These are phyloP conservation scores for Pagetopsis macropterus DNA, from an alignment of 2,797 vertebrate genomes.

Conservation along the genomic window DNA sequence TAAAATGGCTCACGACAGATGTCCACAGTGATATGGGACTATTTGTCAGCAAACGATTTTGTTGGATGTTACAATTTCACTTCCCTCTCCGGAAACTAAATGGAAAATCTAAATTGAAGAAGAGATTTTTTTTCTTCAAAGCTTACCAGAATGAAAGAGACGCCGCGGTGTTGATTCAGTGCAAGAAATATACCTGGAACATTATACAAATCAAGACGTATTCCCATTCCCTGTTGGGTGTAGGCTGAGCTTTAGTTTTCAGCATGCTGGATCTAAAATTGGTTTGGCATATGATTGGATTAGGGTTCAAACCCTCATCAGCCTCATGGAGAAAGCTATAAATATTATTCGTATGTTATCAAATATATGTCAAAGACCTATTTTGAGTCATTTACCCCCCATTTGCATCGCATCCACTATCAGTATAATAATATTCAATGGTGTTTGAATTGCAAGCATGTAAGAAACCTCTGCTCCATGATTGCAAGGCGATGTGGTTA, in stretches of 20 bases:
- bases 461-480: conserved; percentile 35
- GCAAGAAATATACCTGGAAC: conserved; percentile 46
- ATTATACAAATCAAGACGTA: conserved; percentile 55
- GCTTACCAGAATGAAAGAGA: conserved; percentile 51
- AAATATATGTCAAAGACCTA: conserved; percentile 34
- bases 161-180: conserved; percentile 42
- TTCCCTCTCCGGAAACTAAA: conserved; percentile 45
- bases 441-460: conserved; percentile 51
- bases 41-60: conserved; percentile 68
- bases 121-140: conserved; percentile 55
- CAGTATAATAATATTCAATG: conserved; percentile 44
- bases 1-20: conserved; percentile 66
- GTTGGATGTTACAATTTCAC: conserved; percentile 64
- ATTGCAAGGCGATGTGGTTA: conserved; percentile 60
- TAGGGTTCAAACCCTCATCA: conserved; percentile 33
- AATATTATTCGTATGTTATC: conserved; percentile 32
- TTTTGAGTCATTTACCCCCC: conserved; percentile 6
- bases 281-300: conserved; percentile 14
- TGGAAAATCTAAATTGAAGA: conserved; percentile 31
- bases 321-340: conserved; percentile 18
- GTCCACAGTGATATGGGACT: conserved; percentile 62
- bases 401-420: conserved; percentile 28
- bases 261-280: conserved; percentile 11
- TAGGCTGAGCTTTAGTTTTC: conserved; percentile 30
- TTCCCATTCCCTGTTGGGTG: conserved; percentile 38